Evolutionary conservation across 2,888 invertebrate species (phyloP).

Genomic region (Platerodrilus igneus): DNA sequence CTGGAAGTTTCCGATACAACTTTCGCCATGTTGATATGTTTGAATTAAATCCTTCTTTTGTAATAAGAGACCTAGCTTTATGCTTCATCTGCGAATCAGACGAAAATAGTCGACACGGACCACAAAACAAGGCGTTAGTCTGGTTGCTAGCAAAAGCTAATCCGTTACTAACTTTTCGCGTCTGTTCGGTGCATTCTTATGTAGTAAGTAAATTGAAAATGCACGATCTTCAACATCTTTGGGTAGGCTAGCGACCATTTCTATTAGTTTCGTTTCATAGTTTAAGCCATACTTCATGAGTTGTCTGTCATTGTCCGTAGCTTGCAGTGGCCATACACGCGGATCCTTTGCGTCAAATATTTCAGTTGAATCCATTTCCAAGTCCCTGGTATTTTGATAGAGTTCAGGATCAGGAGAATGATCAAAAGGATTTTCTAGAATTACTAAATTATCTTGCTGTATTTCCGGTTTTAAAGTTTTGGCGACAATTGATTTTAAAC

Average conservation of each 20-base stretch:
- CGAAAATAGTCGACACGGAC: slow-evolving; percentile 9
- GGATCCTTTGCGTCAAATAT: not conserved
- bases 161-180: not conserved
- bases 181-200: slow-evolving; percentile 1
- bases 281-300: not conserved
- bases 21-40: slow-evolving; percentile 2
- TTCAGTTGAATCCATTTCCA: slow-evolving; percentile 1
- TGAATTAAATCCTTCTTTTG: slow-evolving; percentile 4
- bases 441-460: not conserved
- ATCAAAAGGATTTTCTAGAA: not conserved
- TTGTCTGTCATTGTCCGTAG: slow-evolving; percentile 1
- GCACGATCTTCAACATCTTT: not conserved
- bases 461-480: slow-evolving; percentile 1
- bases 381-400: not conserved
- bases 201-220: not conserved
- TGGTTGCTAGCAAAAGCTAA: too few species aligned
- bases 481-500: not conserved
- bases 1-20: too few species aligned
- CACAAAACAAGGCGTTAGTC: slow-evolving; percentile 15
- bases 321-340: not conserved
- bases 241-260: not conserved
- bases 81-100: slow-evolving; percentile 2
- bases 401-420: not conserved
- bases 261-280: not conserved
- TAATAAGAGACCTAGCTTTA: slow-evolving; percentile 4